Percentiles rank a stretch among this genome's conserved stretches.
Evolutionary conservation across 2,113 vertebrate genomes (phyloP).

Genomic region (Myanophis thanlyinensis): DNA sequence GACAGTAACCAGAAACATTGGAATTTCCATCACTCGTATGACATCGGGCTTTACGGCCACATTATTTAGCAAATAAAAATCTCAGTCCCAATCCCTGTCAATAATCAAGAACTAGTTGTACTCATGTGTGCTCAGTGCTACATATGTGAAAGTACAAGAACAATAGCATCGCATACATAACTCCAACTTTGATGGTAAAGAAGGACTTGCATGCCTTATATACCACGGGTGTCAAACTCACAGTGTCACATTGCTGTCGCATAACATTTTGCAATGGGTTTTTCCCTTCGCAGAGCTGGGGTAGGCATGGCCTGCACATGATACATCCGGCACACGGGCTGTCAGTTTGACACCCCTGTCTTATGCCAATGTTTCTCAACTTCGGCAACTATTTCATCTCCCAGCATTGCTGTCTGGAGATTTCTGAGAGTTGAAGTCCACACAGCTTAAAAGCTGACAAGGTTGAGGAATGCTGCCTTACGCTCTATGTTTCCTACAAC

Average conservation of each 20-base stretch:
- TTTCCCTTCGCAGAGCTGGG: too few species aligned
- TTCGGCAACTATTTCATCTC: neutral
- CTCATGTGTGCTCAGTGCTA: neutral
- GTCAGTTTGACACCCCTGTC: too few species aligned
- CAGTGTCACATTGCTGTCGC: too few species aligned
- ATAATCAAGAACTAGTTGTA: neutral
- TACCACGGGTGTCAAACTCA: too few species aligned
- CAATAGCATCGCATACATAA: neutral
- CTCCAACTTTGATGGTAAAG: too few species aligned
- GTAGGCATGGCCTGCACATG: too few species aligned
- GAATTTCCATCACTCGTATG: neutral
- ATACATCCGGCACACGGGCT: too few species aligned
- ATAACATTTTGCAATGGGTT: too few species aligned
- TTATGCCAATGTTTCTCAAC: too few species aligned
- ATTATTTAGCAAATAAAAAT: neutral
- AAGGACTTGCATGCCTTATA: too few species aligned
- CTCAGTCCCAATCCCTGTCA: neutral
- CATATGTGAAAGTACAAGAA: neutral
- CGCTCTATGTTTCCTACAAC: neutral
- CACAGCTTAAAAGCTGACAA: neutral
- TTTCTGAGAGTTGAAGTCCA: neutral
- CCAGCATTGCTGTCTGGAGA: neutral
- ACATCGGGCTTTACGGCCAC: neutral
- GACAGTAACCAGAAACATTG: neutral
- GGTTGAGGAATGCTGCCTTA: neutral